Base-by-base conservation (phyloP, 1,140 invertebrate genomes). In the Drosophila setifemur region DNA sequence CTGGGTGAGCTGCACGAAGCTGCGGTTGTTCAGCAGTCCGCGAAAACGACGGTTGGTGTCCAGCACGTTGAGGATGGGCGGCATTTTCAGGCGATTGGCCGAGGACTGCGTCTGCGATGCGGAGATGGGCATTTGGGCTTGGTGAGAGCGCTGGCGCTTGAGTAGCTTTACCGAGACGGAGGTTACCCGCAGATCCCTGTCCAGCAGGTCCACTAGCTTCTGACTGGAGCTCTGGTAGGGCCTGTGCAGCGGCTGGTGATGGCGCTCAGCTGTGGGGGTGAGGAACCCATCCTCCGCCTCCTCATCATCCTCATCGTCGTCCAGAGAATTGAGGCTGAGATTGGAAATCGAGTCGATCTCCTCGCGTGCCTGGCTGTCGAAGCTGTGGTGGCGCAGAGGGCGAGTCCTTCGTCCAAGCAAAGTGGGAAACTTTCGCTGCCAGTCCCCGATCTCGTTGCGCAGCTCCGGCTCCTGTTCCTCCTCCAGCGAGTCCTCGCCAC, bases 1-100 rank as follows among this genome's bases (percentile, higher is more conserved):
- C 40, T 88, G 88, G 1, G 88, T 90, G 6, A 90, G 63, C 33
- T 90, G 88, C 3, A 90, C 88, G 52, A 90, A 90, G 23, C 88
- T 90, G 0, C 74, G 64, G 28, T 89, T 87, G 47, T 89, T 83
- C 0, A 86, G 64, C 16, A 86, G 28, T 8, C 81, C 73, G 1
- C 85, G 75, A 50, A 90, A 90, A 8, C 75, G 68, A 4, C 75
- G 64, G 37, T 78, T 89, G 2, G 77, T 74, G 23, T 90, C 88
- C 14, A 90, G 28, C 2, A 90, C 82, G 37, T 90, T 90, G 0
- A 90, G 49, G 31, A 90, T 90, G 11, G 89, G 89, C 9, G 89
- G 89, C 89, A 90, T 90, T 9, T 76, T 61, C 8, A 85, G 29
- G 4, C 73, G 76, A 0, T 37, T 37, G 7, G 69, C 83, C 39